Base-by-base conservation (phyloP, 2,113 vertebrate genomes). In the Balaeniceps rex region DNA sequence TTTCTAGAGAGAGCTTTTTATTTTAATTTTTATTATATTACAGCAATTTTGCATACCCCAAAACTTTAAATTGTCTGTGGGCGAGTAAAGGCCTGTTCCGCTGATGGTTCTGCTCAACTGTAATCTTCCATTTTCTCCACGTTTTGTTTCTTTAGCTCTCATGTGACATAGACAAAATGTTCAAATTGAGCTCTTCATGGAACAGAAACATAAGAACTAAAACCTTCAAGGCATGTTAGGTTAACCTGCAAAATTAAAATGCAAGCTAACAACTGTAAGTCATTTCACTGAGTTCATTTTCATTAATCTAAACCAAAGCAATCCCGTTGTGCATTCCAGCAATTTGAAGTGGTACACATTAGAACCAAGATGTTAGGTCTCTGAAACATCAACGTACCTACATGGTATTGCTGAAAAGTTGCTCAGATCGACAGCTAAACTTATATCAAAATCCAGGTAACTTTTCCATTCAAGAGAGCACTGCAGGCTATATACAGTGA, bases 231-330 rank as follows among this genome's bases (percentile, higher is more conserved):
- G 69, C 52, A 87, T 7, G 11, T 69, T 76, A 76, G 18, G 10
- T 89, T 95, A 93, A 80, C n/a, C 11, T 94, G 75, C 52, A 85
- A 77, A 88, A 93, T 88, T 81, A 92, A 88, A 95, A 83, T 2
- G 2, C 25, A 49, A 94, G 49, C 42, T 86, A 60, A 72, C 81
- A 90, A 91, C 66, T 91, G 70, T 66, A 93, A 93, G 40, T 82
- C 36, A 93, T 94, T 90, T 80, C 29, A 77, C 12, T 5, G 34
- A 60, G 36, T 64, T 77, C 7, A 34, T 57, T 94, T 94, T 81
- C 65, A 64, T 83, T 93, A 80, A 66, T 72, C 42, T 52, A 95
- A 94, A 69, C 52, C 52, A 92, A 94, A 96, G 36, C 66, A 85
- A 85, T 83, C 42, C 54, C 79, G 12, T 40, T 93, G n/a, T 44